Percentiles rank a stretch among this genome's conserved stretches.
Evolutionary conservation across 2,113 vertebrate species (phyloP).

Genomic region (Verasper variegatus): DNA sequence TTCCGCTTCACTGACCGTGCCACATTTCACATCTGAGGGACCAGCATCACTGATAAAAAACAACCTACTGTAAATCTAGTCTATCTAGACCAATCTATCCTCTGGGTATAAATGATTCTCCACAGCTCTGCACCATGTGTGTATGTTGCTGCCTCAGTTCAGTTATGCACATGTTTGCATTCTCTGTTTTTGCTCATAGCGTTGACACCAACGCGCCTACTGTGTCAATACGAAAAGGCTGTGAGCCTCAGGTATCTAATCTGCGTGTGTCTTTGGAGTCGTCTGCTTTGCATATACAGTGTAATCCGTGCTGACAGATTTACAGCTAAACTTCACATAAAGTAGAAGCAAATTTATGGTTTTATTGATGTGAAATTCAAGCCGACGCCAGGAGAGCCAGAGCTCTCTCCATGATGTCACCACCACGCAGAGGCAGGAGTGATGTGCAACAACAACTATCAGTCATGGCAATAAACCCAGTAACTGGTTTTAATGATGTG

Average conservation of each 20-base stretch:
- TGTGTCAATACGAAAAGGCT: conserved; percentile 47
- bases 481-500: not conserved
- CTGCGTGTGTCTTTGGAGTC: conserved; percentile 44
- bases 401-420: conserved; percentile 7
- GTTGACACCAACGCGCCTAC: conserved; percentile 15
- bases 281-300: conserved; percentile 41
- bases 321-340: conserved; percentile 2
- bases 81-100: no score
- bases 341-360: not conserved
- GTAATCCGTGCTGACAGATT: conserved; percentile 32
- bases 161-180: not conserved
- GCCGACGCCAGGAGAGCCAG: not conserved
- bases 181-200: conserved; percentile 30
- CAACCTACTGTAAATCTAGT: not conserved
- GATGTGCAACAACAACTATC: not conserved
- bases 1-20: conserved; percentile 32
- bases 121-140: not conserved
- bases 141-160: not conserved
- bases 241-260: conserved; percentile 38
- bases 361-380: conserved; percentile 31
- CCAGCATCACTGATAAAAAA: conserved; percentile 10
- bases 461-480: not conserved
- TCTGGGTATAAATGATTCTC: not conserved
- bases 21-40: conserved; percentile 18
- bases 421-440: not conserved